Conservation (phyloP, 2,113 vertebrate genomes). For the Gobiocypris rarus region DNA sequence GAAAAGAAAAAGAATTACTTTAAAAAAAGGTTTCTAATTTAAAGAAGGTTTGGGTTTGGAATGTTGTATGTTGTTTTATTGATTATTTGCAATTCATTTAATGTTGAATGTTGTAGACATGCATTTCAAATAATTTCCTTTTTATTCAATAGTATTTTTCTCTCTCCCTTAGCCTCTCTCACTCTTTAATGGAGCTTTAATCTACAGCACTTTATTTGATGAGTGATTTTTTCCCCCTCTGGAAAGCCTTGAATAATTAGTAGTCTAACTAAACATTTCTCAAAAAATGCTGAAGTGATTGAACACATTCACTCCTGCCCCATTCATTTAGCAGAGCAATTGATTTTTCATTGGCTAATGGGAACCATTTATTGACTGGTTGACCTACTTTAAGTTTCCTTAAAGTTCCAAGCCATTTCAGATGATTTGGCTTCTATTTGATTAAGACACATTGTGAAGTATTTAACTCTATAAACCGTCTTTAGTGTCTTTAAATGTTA, state of each 20-base stretch:
- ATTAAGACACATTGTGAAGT: background rate
- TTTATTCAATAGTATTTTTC: background rate
- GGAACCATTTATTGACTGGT: background rate
- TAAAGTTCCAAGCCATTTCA: background rate
- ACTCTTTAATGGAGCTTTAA: background rate
- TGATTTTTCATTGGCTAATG: slow-evolving; percentile 6
- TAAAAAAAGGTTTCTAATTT: too few species aligned
- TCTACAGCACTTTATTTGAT: background rate
- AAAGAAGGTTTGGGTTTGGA: too few species aligned
- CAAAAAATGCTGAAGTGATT: background rate
- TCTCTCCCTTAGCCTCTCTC: background rate
- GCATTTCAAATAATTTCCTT: background rate
- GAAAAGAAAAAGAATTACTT: too few species aligned
- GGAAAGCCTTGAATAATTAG: background rate
- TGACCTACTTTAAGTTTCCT: slow-evolving; percentile 4
- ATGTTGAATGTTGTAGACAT: background rate
- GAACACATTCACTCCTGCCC: background rate
- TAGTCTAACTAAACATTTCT: slow-evolving; percentile 5
- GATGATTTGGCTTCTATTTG: background rate
- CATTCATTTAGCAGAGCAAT: slow-evolving; percentile 1
- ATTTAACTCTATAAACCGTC: background rate
- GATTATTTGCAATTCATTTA: background rate
- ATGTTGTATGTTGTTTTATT: background rate
- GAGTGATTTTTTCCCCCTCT: background rate
- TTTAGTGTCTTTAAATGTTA: background rate